A percentile compares a stretch with the other conserved stretches of the same genome.
These are phyloP conservation scores for Osmoderma eremita DNA, from an alignment of 2,888 invertebrate species.

Conservation along the genomic window DNA sequence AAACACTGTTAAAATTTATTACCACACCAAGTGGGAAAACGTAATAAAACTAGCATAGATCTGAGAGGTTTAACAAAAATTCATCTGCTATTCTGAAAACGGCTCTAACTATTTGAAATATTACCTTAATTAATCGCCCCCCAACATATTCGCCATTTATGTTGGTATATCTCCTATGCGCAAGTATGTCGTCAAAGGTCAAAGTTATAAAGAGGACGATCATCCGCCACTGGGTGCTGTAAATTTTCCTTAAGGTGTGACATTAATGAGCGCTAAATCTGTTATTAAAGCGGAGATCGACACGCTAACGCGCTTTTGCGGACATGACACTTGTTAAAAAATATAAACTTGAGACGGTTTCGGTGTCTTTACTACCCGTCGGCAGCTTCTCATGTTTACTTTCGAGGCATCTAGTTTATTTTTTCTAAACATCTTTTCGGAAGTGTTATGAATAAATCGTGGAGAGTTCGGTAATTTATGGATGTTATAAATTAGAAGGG, in stretches of 20 bases:
- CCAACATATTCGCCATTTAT: background rate
- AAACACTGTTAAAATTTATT: background rate
- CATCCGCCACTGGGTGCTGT: background rate
- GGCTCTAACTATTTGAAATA: background rate
- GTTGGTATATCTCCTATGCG: background rate
- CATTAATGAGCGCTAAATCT: conserved; percentile 11
- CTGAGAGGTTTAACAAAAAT: background rate
- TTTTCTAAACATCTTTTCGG: background rate
- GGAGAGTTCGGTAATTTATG: conserved; percentile 1
- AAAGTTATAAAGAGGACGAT: background rate
- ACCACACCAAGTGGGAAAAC: background rate
- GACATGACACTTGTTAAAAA: conserved; percentile 9
- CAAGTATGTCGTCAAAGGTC: conserved; percentile 3
- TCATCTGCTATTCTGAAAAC: background rate
- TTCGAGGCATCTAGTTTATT: background rate
- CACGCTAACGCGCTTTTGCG: conserved; percentile 2
- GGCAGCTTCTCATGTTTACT: background rate
- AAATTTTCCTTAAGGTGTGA: background rate
- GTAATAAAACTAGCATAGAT: conserved; percentile 2
- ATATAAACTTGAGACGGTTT: conserved; percentile 6
- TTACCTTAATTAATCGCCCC: background rate
- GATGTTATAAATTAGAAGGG: conserved; percentile 1
- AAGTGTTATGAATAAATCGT: background rate
- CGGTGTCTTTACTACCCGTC: too few species aligned
- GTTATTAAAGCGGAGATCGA: background rate